Evolutionary conservation across 2,113 vertebrate genomes (phyloP).

Genomic region (Scartelaos histophorus): DNA sequence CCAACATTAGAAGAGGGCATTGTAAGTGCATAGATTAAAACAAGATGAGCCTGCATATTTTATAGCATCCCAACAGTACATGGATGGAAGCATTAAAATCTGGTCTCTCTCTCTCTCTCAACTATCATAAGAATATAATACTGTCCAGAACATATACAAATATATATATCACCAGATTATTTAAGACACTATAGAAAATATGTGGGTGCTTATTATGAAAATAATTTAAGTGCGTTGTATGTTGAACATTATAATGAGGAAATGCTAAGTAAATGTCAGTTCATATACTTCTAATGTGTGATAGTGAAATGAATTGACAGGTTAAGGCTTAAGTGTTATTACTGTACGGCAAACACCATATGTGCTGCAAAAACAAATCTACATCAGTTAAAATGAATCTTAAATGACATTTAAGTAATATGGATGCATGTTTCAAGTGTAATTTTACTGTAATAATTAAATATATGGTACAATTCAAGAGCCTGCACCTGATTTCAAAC

Average conservation of each 20-base stretch:
- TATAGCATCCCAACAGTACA: slow-evolving; percentile 4
- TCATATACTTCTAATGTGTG: not conserved
- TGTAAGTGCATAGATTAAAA: slow-evolving; percentile 49
- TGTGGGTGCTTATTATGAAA: not conserved
- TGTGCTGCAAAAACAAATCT: not conserved
- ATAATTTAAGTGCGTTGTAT: not conserved
- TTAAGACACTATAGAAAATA: slow-evolving; percentile 6
- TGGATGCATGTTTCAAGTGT: too few relatives aligned
- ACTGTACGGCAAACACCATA: not conserved
- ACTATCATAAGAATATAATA: not conserved
- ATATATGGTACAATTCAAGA: too few relatives aligned
- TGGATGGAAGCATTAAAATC: slow-evolving; percentile 5
- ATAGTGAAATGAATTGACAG: not conserved
- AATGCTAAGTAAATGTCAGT: not conserved
- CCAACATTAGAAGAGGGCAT: not conserved
- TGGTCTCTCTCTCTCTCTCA: not conserved
- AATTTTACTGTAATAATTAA: too few relatives aligned
- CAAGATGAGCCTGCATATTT: slow-evolving; percentile 11
- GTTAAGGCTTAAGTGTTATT: slow-evolving; percentile 4
- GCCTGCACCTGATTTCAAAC: too few relatives aligned
- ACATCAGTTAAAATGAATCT: slow-evolving; percentile 15
- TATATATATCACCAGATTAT: not conserved
- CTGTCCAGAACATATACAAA: slow-evolving; percentile 1
- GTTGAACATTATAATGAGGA: not conserved
- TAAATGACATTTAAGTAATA: not conserved